Base-by-base conservation (phyloP, 2,888 invertebrate species). In the Capitulum mitella region DNA sequence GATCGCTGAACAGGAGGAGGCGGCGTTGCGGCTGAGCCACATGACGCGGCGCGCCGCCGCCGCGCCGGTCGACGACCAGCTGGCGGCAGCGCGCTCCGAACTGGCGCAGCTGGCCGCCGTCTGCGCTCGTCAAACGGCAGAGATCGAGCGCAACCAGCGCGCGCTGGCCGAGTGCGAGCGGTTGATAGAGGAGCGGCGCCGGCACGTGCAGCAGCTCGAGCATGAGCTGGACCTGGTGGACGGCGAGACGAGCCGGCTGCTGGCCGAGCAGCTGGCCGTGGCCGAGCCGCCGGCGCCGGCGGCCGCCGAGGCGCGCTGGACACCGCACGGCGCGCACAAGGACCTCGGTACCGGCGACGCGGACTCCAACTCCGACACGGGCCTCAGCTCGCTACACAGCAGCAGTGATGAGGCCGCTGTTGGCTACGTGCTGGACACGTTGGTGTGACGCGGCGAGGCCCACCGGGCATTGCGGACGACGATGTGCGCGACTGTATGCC, bases 331-430 rank as follows among this genome's bases (percentile, higher is more conserved):
- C 26, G 5, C 26, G 40, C 70, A 70, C 70, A 70, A 70, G 10
- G 70, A 70, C 70, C 8, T n/a, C 1, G 16, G 37, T 8, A 26
- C 26, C 6, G 48, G 74, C 43, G 80, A 77, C 43, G 85, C 84
- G 34, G 87, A 87, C 82, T 86, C 86, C 3, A 87, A 87, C 80
- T 87, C 88, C 0, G 87, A 88, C 82, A 87, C 87, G 0, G 88
- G 88, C 0, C 84, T 88, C 10, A 87, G 87, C 82, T 87, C 87
- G 0, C 84, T 87, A 81, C 87, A 87, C 81, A 87, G 87, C 77
- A 85, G 86, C 79, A 85, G 85, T 78, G 86, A 86, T 80, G 86
- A 86, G 81, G 48, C 76, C 3, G 76, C 46, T 0, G 76, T 16
- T 16, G 85, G 84, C 16, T 85, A 84, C 82, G 84, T 84, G 46